These are phyloP conservation scores for Serranus cabrilla DNA, from an alignment of 2,797 vertebrate species.

Conservation along the genomic window DNA sequence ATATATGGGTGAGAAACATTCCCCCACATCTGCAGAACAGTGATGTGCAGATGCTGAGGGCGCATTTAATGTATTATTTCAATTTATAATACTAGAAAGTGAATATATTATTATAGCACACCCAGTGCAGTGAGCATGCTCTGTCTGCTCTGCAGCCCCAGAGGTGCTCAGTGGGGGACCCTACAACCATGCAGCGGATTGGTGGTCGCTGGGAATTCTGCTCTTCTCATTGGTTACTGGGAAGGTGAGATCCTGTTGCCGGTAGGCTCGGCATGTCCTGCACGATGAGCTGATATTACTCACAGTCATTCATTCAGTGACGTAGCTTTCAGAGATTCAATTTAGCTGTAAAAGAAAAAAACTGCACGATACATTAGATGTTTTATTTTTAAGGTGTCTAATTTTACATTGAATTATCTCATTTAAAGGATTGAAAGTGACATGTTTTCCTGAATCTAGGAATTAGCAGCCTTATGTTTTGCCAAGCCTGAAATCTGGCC, in stretches of 20 bases:
- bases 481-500: not conserved
- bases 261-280: not conserved
- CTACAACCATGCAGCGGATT: constrained; percentile 94
- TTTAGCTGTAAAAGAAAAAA: not conserved
- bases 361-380: not conserved
- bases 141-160: constrained; percentile 86
- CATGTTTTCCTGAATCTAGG: not conserved
- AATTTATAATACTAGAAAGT: not conserved
- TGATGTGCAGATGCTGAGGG: constrained; percentile 8
- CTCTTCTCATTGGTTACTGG: constrained; percentile 93
- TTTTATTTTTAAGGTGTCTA: not conserved
- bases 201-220: constrained; percentile 97
- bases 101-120: not conserved
- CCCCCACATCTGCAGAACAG: constrained; percentile 12
- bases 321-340: not conserved
- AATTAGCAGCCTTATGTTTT: not conserved
- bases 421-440: not conserved
- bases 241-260: constrained; percentile 86
- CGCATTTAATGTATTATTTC: not conserved
- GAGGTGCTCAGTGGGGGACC: constrained; percentile 95
- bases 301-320: constrained; percentile 25
- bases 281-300: constrained; percentile 5
- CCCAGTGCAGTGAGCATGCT: constrained; percentile 7
- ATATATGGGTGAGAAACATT: constrained; percentile 93
- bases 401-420: not conserved